Evolutionary conservation across 2,113 vertebrate species (phyloP).

Genomic region (Nannospalax galili): DNA sequence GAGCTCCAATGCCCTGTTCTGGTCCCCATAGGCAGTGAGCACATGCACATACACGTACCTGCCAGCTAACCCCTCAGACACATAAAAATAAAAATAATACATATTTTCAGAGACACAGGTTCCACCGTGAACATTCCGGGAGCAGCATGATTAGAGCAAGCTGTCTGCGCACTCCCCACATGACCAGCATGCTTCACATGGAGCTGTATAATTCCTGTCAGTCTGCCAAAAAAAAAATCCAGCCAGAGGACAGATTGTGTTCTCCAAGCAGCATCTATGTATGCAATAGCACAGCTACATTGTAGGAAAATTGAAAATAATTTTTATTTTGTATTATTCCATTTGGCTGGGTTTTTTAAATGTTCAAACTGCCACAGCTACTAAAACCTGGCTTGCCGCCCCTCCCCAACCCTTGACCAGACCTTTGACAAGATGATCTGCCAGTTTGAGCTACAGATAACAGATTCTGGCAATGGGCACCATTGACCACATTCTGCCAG

Average conservation of each 20-base stretch:
- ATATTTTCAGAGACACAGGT: background rate
- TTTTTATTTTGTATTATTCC: background rate
- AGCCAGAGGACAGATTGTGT: background rate
- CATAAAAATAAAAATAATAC: no score
- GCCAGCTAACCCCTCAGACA: no score
- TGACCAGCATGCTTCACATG: background rate
- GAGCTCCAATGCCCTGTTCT: no score
- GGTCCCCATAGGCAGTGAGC: no score
- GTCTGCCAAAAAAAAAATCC: background rate
- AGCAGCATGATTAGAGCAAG: background rate
- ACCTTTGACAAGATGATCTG: background rate
- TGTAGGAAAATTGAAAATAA: slow-evolving; percentile 5
- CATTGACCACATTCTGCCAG: background rate
- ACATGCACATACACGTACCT: no score
- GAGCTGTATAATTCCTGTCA: background rate
- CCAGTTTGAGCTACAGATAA: background rate
- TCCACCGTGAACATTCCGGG: background rate
- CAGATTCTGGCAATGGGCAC: background rate
- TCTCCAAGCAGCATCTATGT: slow-evolving; percentile 29
- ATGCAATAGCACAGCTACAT: background rate
- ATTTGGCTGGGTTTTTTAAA: background rate
- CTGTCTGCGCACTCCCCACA: background rate
- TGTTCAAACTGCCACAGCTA: background rate
- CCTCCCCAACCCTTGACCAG: background rate
- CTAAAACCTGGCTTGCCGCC: background rate